Evolutionary conservation across 2,797 vertebrate species (phyloP), one percentile per base, ranked within the genome.

Genomic region (Crax fasciolata): DNA sequence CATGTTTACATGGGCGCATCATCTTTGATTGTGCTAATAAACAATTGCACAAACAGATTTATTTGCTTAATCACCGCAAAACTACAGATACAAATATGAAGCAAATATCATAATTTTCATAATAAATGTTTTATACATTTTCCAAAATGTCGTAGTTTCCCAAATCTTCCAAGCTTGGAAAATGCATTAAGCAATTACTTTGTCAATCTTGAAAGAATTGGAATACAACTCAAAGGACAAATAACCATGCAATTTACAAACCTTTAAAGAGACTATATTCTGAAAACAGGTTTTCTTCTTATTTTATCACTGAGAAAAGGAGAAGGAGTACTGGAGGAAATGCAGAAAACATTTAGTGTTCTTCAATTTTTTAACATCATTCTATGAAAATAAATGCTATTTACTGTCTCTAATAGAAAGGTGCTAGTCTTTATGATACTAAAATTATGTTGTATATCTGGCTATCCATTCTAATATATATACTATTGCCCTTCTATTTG

Each of bases 21-120:
- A 87, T 63, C 55, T 86, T 73, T 74, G 48, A 52, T 35, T 58
- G 38, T 79, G 55, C 48, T 63, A 67, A 89, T 87, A 43, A 10
- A 89, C 52, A 91, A 55, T 52, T 63, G 67, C 62, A 87, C 72
- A 66, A 75, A 91, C 27, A 85, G 76, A 59, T 91, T 68, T 39
- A 35, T 39, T 87, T 67, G 84, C 55, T 84, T 89, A 57, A 89
- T 78, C 49, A 25, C 35, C 66, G 52, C 70, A 72, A 93, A 81
- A 32, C 25, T 74, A n/a, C 18, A 70, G 67, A 43, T 1, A 79
- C n/a, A 78, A 82, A 7, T 27, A 35, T 46, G 54, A 57, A 66
- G 51, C 43, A 90, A 59, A 63, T 55, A 39, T 84, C 67, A 32
- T 38, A 1, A 20, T 61, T 91, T 43, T 72, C 49, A 13, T 20